Base-by-base conservation (phyloP, 1,140 invertebrate species). In the Bombus turneri region DNA sequence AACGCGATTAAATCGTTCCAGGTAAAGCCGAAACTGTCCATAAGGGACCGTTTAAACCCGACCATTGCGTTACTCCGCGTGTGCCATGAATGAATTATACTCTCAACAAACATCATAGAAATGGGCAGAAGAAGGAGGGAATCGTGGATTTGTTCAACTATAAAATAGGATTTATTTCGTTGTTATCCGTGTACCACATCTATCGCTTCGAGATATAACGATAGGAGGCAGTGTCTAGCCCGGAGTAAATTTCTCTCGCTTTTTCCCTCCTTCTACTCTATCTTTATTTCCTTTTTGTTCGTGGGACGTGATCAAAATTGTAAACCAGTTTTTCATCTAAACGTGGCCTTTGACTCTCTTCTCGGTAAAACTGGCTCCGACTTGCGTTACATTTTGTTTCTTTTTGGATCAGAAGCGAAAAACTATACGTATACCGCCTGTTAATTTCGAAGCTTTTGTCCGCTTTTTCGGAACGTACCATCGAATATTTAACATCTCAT, bases 281-380 rank as follows among this genome's bases (percentile, higher is more conserved):
- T 25, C 10, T 81, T 15, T 41, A 12, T 31, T 64, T 43, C 22
- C 22, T 53, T 39, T n/a, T 47, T 25, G 25, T 37, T 34, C 37
- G 34, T 10, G 28, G 25, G 47, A 84, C 82, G 82, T 84, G 82
- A 84, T 84, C 82, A 71, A 84, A 84, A 84, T 84, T 84, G 37
- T 84, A 84, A 84, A 78, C 75, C 37, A 76, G 43, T 39, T 83
- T 83, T 83, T 83, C 81, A 84, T 84, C 75, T 78, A 62, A 84
- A 84, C 73, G 39, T 84, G 82, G 47, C 75, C 82, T 84, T 71
- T 84, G 82, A 84, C 82, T 71, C 82, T 71, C 34, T 66, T 85
- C 76, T 34, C 28, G 74, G 69, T 80, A 80, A 80, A 64, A 81
- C 39, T 73, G 47, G n/a, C 41, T 18, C 53, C 53, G 87, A 72